These are phyloP conservation scores for Macropodus opercularis DNA, from an alignment of 2,797 vertebrate genomes.

Conservation along the genomic window DNA sequence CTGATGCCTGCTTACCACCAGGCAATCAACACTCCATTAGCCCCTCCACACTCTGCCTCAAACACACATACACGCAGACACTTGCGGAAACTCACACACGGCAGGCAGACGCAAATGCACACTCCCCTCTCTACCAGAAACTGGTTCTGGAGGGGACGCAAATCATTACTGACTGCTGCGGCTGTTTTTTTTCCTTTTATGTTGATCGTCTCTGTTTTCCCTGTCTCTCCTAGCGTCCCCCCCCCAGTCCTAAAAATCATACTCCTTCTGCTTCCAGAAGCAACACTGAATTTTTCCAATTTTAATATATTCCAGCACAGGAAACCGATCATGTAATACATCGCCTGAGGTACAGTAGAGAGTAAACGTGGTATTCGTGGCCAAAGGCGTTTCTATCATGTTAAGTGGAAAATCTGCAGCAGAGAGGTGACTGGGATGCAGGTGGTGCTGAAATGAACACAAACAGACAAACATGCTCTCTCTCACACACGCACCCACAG, in stretches of 20 bases:
- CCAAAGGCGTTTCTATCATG: constrained; percentile 71
- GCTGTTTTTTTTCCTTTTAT: constrained; percentile 27
- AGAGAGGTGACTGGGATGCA: constrained; percentile 64
- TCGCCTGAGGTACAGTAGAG: constrained; percentile 63
- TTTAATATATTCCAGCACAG: constrained; percentile 52
- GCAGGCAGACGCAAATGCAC: constrained; percentile 37
- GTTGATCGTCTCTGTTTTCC: constrained; percentile 44
- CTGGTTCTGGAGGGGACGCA: constrained; percentile 54
- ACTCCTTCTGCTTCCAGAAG: constrained; percentile 41
- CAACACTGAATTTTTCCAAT: constrained; percentile 25
- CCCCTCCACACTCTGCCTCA: constrained; percentile 67
- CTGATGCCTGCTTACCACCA: constrained; percentile 79
- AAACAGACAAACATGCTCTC: constrained; percentile 19
- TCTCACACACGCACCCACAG: constrained; percentile 1
- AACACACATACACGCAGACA: constrained; percentile 51
- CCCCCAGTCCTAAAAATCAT: constrained; percentile 40
- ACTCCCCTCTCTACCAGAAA: constrained; percentile 28
- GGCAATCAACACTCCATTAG: constrained; percentile 85
- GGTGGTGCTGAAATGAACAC: constrained; percentile 56
- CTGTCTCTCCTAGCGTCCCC: constrained; percentile 35
- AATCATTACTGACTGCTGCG: constrained; percentile 66
- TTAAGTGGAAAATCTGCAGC: constrained; percentile 71
- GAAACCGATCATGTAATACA: constrained; percentile 64
- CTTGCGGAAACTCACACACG: constrained; percentile 38
- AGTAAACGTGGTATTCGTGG: constrained; percentile 71